These are phyloP conservation scores for Gorsachius goisagi DNA, from an alignment of 2,113 vertebrate species.

Conservation along the genomic window DNA sequence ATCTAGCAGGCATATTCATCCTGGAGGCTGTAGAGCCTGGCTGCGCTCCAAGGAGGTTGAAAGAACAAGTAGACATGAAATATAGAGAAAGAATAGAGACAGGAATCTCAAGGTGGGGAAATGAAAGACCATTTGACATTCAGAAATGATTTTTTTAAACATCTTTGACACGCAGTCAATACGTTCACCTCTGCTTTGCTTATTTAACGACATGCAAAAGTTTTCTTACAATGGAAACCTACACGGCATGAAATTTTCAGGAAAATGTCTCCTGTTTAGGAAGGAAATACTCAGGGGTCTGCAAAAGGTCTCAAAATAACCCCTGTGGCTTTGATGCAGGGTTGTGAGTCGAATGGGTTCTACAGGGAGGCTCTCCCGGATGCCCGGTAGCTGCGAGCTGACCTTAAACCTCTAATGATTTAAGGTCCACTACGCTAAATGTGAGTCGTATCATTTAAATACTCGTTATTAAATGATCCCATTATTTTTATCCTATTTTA, in stretches of 20 bases:
- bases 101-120: constrained; percentile 68
- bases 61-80: constrained; percentile 76
- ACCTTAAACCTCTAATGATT: background rate
- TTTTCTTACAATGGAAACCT: constrained; percentile 1
- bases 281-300: background rate
- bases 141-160: constrained; percentile 56
- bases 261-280: background rate
- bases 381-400: accelerated
- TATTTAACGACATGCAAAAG: constrained; percentile 41
- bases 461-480: background rate
- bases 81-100: constrained; percentile 70
- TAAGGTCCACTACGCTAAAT: background rate
- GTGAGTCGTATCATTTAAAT: background rate
- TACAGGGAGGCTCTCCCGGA: background rate
- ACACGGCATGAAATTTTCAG: background rate
- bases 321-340: background rate
- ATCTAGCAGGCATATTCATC: constrained; percentile 65
- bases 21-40: constrained; percentile 59
- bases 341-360: background rate
- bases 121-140: constrained; percentile 76
- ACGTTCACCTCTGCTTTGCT: constrained; percentile 50
- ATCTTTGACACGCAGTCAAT: constrained; percentile 66
- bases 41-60: constrained; percentile 70
- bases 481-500: background rate
- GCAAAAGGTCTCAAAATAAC: background rate